These are phyloP conservation scores for Pentamera pediparva DNA, from an alignment of 53 echinoderm and acorn worm species.

Conservation along the genomic window DNA sequence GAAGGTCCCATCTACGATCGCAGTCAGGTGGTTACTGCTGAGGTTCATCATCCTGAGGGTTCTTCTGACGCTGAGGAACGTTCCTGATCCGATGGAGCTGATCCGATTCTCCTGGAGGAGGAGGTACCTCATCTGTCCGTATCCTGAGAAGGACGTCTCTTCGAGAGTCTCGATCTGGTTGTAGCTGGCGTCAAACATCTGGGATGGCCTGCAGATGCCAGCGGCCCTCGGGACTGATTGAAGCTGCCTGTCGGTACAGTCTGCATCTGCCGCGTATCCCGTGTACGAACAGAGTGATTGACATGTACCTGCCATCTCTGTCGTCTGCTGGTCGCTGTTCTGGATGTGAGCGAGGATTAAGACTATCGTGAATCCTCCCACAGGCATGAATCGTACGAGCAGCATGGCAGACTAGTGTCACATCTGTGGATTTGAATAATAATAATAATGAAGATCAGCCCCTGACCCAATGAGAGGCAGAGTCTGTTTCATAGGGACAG, in stretches of 20 bases:
- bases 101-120: slow-evolving; percentile 34
- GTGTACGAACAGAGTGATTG: slow-evolving; percentile 46
- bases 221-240: background rate
- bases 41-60: slow-evolving; percentile 29
- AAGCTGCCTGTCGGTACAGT: slow-evolving; percentile 26
- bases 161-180: slow-evolving; percentile 26
- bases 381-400: no score
- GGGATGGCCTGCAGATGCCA: background rate
- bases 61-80: slow-evolving; percentile 19
- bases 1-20: background rate
- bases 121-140: slow-evolving; percentile 21
- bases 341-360: no score
- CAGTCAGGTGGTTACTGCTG: background rate
- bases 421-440: no score
- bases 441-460: no score
- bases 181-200: slow-evolving; percentile 26
- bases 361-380: no score
- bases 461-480: no score
- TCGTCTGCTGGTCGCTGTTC: no score
- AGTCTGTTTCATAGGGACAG: no score
- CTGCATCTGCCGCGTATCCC: slow-evolving; percentile 36
- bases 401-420: no score
- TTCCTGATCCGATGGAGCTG: background rate
- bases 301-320: slow-evolving; percentile 7
- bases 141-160: background rate